Conservation (phyloP, 2,797 vertebrate species). For the Propithecus perrieri region DNA sequence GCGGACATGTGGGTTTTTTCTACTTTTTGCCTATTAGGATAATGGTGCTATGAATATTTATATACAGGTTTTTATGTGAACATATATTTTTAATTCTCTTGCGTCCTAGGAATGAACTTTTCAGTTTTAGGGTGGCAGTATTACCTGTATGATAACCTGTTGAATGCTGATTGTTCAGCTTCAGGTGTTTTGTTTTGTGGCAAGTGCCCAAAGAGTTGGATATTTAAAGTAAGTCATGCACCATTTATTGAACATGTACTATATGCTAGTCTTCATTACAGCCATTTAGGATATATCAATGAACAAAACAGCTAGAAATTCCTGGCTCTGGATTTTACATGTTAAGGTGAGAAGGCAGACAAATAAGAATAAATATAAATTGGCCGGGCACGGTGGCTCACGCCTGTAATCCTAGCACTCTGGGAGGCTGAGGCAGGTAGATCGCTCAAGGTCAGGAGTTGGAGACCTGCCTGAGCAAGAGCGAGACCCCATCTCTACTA, state of each 20-base stretch:
- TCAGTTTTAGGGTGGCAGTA: background rate
- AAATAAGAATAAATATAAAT: background rate
- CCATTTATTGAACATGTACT: background rate
- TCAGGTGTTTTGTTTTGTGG: background rate
- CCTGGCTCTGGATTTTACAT: background rate
- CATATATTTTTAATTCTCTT: background rate
- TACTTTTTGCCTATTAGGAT: background rate
- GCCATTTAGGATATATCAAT: background rate
- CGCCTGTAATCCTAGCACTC: too few relatives aligned
- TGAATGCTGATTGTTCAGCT: slow-evolving; percentile 14
- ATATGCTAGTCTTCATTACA: background rate
- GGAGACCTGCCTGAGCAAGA: too few relatives aligned
- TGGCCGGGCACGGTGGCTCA: too few relatives aligned
- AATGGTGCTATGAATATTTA: background rate
- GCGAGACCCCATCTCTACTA: too few relatives aligned
- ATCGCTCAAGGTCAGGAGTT: too few relatives aligned
- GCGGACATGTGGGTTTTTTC: background rate
- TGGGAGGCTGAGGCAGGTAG: too few relatives aligned
- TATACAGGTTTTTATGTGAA: background rate
- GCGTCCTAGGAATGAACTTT: background rate
- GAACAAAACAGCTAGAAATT: background rate
- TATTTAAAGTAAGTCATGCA: background rate
- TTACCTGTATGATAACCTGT: background rate
- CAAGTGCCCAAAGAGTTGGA: background rate
- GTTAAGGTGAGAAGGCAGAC: background rate